Evolutionary conservation across 2,113 vertebrate species (phyloP), one percentile per base, ranked within the genome.

Genomic region (Brachypodius melanocephalos): DNA sequence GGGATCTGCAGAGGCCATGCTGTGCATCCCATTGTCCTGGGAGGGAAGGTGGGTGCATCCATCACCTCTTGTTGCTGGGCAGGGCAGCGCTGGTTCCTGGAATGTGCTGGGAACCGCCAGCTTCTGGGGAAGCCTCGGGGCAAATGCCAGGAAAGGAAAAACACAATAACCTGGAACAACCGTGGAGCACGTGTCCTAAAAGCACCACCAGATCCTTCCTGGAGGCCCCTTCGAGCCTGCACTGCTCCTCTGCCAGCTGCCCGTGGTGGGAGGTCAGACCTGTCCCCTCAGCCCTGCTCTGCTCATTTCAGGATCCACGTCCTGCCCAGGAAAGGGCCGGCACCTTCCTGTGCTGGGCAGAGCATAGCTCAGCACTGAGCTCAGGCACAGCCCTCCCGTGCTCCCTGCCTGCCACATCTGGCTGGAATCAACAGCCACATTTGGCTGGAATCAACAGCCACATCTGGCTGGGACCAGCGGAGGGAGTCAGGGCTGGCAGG

Each of bases 321-420:
- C 90, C 94, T 90, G 90, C 49, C 76, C 89, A 73, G 94, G 82
- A 90, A 93, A 85, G 71, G 93, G 91, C 91, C 3, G 72, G 34
- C 87, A 79, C 82, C 88, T 94, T 89, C 96, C 94, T 76, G 49
- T 85, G 91, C 93, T 8, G 90, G 71, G 94, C 90, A 93, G 88
- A 1, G 15, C 94, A 68, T 17, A 61, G 86, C 81, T 96, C 40
- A 14, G 71, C 0, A 28, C 87, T 91, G 95, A 94, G 94, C 94
- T 96, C 94, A 77, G 40, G 73, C 89, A 4, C 80, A 51, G 67
- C 32, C 71, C 91, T 82, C 20, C 38, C 85, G 31, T 8, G 32
- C 40, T 88, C 76, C 86, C 88, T 24, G 52, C 84, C 59, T 3
- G 17, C 75, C 1, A 9, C 81, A 68, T 66, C 69, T 85, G 94